A percentile compares a stretch with the other conserved stretches of the same genome.
Conservation (phyloP, 2,888 invertebrate genomes). For the Hemithea aestivaria region DNA sequence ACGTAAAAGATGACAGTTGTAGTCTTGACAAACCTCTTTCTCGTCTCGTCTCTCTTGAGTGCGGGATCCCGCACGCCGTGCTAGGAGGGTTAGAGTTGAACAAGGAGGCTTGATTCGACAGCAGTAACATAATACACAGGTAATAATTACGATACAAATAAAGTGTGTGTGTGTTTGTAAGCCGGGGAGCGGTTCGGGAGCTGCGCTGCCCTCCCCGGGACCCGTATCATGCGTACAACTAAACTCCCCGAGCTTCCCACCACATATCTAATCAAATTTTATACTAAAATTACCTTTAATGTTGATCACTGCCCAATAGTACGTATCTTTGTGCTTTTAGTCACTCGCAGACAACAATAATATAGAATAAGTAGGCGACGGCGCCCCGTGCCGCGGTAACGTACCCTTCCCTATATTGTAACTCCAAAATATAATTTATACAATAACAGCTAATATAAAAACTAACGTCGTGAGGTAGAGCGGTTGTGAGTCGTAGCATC, state of each 20-base stretch:
- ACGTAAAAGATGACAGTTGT: too few relatives aligned
- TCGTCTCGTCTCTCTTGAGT: too few relatives aligned
- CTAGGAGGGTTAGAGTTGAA: slow-evolving; percentile 35
- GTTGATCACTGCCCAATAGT: slow-evolving; percentile 79
- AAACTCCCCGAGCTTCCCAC: slow-evolving; percentile 59
- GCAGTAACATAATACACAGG: slow-evolving; percentile 61
- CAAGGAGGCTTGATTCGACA: slow-evolving; percentile 36
- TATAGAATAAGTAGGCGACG: slow-evolving; percentile 61
- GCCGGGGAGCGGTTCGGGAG: slow-evolving; percentile 49
- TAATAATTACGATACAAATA: slow-evolving; percentile 67
- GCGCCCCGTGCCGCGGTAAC: slow-evolving; percentile 48
- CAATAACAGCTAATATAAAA: slow-evolving; percentile 75
- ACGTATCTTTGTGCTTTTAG: slow-evolving; percentile 77
- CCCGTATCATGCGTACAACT: slow-evolving; percentile 72
- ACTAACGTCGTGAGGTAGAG: slow-evolving; percentile 72
- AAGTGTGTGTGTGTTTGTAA: slow-evolving; percentile 47
- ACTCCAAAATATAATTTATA: slow-evolving; percentile 76
- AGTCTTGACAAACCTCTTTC: too few relatives aligned
- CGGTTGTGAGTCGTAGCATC: slow-evolving; percentile 58
- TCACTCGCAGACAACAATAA: slow-evolving; percentile 74
- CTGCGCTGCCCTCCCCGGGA: slow-evolving; percentile 61
- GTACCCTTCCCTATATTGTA: slow-evolving; percentile 65
- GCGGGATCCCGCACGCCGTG: too few relatives aligned
- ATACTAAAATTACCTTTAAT: slow-evolving; percentile 76
- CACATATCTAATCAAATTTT: slow-evolving; percentile 73